Percentiles rank a stretch among this genome's conserved stretches.
Conservation (phyloP, 1,140 invertebrate species). For the Cherax destructor region DNA sequence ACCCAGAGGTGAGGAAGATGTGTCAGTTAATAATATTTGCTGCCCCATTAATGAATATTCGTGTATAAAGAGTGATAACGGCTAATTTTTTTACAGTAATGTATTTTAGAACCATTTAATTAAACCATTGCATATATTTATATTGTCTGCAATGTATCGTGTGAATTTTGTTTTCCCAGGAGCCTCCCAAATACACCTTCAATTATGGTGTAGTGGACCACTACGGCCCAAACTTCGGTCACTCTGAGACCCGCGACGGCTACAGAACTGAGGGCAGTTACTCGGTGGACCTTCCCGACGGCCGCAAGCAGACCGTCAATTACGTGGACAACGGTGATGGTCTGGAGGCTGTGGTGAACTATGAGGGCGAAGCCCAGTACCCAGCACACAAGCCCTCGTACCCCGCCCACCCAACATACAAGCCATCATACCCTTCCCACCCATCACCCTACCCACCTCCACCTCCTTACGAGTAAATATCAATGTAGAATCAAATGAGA, state of each 20-base stretch:
- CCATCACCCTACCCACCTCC: background rate
- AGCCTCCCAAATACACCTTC: slow-evolving; percentile 28
- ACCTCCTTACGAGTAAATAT: background rate
- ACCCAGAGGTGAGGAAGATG: background rate
- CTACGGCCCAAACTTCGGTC: slow-evolving; percentile 33
- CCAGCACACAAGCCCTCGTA: background rate
- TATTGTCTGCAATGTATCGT: background rate
- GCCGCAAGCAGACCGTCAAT: slow-evolving; percentile 39
- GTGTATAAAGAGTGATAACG: too few relatives aligned
- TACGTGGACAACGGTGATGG: slow-evolving; percentile 42
- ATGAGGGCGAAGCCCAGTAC: slow-evolving; percentile 32
- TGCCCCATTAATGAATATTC: background rate
- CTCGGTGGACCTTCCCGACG: slow-evolving; percentile 41
- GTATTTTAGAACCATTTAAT: background rate
- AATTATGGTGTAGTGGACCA: slow-evolving; percentile 29
- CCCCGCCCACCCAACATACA: background rate
- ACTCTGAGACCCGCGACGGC: slow-evolving; percentile 30
- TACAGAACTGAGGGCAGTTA: slow-evolving; percentile 49
- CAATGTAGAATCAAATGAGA: too few relatives aligned
- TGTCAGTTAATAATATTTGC: background rate
- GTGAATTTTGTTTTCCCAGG: background rate
- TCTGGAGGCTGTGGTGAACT: slow-evolving; percentile 26
- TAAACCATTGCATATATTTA: background rate
- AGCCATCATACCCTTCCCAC: background rate
- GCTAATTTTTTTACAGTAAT: too few relatives aligned